These are phyloP conservation scores for Sarcophaga rosellei DNA, from an alignment of 2,888 invertebrate genomes.

Conservation along the genomic window DNA sequence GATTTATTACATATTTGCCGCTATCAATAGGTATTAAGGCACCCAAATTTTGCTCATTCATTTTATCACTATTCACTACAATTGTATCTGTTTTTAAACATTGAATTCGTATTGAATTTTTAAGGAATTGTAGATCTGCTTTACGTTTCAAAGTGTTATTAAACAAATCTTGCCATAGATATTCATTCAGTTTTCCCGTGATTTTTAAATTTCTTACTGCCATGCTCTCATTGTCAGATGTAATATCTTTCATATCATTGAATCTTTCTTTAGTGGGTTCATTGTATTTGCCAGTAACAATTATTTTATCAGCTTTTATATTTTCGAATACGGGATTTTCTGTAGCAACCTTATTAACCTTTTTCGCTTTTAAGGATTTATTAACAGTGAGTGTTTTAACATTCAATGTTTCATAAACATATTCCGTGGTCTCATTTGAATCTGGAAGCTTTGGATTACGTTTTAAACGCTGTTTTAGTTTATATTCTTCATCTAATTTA, in stretches of 20 bases:
- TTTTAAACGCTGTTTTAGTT: conserved; percentile 62
- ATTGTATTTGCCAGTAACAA: conserved; percentile 69
- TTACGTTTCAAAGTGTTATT: conserved; percentile 81
- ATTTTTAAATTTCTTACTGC: conserved; percentile 81
- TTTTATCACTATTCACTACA: conserved; percentile 71
- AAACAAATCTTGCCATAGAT: conserved; percentile 80
- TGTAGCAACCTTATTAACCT: conserved; percentile 74
- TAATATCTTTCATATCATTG: conserved; percentile 30
- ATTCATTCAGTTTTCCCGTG: conserved; percentile 82
- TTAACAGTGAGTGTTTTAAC: conserved; percentile 75
- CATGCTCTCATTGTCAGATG: conserved; percentile 72
- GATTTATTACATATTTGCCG: conserved; percentile 80
- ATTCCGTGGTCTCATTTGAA: conserved; percentile 54
- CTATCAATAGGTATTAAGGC: conserved; percentile 80
- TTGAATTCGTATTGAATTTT: conserved; percentile 71
- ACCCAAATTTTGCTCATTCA: conserved; percentile 73
- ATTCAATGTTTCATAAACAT: conserved; percentile 73
- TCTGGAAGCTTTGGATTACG: conserved; percentile 49
- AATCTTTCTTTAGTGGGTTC: conserved; percentile 46
- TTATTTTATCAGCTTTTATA: conserved; percentile 73
- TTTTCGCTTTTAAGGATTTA: conserved; percentile 70
- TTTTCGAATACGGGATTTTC: conserved; percentile 73
- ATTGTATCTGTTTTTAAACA: conserved; percentile 77
- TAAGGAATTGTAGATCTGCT: conserved; percentile 82
- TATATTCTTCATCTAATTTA: conserved; percentile 71